Evolutionary conservation across 1,140 invertebrate genomes (phyloP).

Genomic region (Augochlora pura): DNA sequence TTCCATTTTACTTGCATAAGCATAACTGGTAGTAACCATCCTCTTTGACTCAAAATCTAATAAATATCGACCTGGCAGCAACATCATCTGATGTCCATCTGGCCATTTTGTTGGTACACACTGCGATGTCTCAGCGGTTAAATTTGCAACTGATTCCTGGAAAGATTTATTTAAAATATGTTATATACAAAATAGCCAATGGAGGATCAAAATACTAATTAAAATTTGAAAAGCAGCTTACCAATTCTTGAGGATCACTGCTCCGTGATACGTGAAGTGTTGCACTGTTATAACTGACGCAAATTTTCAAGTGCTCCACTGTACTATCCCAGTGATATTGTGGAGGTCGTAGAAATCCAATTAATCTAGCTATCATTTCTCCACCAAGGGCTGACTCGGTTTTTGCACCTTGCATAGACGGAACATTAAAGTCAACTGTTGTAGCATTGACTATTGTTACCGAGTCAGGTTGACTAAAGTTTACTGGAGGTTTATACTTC

Average conservation of each 20-base stretch:
- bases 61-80: slow-evolving; percentile 82
- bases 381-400: slow-evolving; percentile 85
- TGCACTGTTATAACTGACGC: slow-evolving; percentile 86
- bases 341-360: slow-evolving; percentile 90
- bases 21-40: slow-evolving; percentile 75
- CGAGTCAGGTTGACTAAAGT: slow-evolving; percentile 92
- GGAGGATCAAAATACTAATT: slow-evolving; percentile 12
- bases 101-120: slow-evolving; percentile 82
- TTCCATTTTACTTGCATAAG: slow-evolving; percentile 89
- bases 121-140: slow-evolving; percentile 84
- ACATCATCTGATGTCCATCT: slow-evolving; percentile 81
- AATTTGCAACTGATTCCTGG: slow-evolving; percentile 83
- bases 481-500: slow-evolving; percentile 91
- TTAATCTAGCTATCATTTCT: slow-evolving; percentile 87
- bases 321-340: slow-evolving; percentile 84
- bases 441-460: slow-evolving; percentile 92
- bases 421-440: slow-evolving; percentile 87
- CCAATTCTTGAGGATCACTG: slow-evolving; percentile 73
- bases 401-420: slow-evolving; percentile 82
- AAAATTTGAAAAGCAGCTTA: slow-evolving; percentile 41
- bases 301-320: slow-evolving; percentile 86
- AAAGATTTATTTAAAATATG: slow-evolving; percentile 10
- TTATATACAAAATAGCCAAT: not conserved
- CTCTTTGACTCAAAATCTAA: slow-evolving; percentile 87
- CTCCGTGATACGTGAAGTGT: slow-evolving; percentile 80